Evolutionary conservation across 1,140 invertebrate species (phyloP).

Genomic region (Centruroides sculpturatus): DNA sequence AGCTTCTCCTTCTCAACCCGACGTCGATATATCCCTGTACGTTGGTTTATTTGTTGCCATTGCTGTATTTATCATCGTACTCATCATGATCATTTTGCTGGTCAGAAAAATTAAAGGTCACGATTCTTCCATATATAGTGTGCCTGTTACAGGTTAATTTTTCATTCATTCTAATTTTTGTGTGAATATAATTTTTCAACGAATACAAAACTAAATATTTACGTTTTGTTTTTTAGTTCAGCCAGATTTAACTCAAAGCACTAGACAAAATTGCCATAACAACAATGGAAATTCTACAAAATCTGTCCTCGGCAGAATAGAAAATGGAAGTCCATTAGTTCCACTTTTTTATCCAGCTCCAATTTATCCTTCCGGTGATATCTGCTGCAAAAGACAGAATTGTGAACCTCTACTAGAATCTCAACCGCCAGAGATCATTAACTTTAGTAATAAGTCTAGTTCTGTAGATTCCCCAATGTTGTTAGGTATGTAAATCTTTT

Average conservation of each 20-base stretch:
- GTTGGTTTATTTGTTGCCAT: slow-evolving; percentile 71
- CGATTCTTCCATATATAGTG: slow-evolving; percentile 12
- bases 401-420: no score
- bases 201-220: not conserved
- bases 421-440: no score
- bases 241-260: slow-evolving; percentile 64
- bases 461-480: no score
- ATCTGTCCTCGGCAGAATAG: no score
- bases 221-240: slow-evolving; percentile 44
- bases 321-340: no score
- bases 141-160: slow-evolving; percentile 6
- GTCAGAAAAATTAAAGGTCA: slow-evolving; percentile 34
- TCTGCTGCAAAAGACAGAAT: no score
- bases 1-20: slow-evolving; percentile 26
- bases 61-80: slow-evolving; percentile 57
- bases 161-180: not conserved
- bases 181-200: not conserved
- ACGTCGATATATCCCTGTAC: slow-evolving; percentile 69
- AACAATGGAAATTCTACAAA: no score
- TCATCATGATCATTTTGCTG: slow-evolving; percentile 58
- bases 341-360: no score
- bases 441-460: no score
- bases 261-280: not conserved
- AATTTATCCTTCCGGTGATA: no score
- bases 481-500: no score